Percentiles rank a stretch among this genome's conserved stretches.
These are phyloP conservation scores for Metallyticus violacea DNA, from an alignment of 2,888 invertebrate species.

Conservation along the genomic window DNA sequence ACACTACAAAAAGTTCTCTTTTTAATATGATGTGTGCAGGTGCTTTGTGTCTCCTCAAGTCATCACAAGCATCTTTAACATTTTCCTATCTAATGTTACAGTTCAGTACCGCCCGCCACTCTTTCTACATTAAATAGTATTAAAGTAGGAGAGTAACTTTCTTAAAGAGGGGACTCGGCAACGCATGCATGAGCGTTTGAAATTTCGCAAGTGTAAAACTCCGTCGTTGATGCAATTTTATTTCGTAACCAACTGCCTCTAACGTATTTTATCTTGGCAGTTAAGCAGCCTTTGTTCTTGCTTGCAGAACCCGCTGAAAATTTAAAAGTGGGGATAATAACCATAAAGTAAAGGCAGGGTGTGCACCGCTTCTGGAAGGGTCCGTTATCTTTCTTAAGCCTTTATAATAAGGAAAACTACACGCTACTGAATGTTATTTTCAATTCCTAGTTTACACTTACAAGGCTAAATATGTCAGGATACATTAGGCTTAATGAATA, in stretches of 20 bases:
- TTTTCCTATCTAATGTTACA: background rate
- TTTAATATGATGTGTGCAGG: too few species aligned
- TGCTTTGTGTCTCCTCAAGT: too few species aligned
- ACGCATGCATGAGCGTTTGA: background rate
- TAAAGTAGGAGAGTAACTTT: background rate
- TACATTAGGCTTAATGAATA: too few species aligned
- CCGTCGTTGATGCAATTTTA: background rate
- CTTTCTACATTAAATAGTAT: background rate
- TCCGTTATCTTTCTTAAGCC: background rate
- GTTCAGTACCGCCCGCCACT: background rate
- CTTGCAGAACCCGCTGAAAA: background rate
- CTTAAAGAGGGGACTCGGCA: background rate
- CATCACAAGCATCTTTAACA: too few species aligned
- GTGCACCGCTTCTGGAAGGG: background rate
- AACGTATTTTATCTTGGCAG: background rate
- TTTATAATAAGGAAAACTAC: background rate
- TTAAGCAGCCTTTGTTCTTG: background rate
- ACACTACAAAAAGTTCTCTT: too few species aligned
- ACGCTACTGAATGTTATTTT: background rate
- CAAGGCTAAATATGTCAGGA: too few species aligned
- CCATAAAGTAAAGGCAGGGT: background rate
- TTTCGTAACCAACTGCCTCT: background rate
- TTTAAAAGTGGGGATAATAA: background rate
- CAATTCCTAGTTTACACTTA: background rate
- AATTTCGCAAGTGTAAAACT: background rate